phyloP scores from a whole-genome alignment of 2,797 vertebrate species.

The Alosa sapidissima region DNA sequence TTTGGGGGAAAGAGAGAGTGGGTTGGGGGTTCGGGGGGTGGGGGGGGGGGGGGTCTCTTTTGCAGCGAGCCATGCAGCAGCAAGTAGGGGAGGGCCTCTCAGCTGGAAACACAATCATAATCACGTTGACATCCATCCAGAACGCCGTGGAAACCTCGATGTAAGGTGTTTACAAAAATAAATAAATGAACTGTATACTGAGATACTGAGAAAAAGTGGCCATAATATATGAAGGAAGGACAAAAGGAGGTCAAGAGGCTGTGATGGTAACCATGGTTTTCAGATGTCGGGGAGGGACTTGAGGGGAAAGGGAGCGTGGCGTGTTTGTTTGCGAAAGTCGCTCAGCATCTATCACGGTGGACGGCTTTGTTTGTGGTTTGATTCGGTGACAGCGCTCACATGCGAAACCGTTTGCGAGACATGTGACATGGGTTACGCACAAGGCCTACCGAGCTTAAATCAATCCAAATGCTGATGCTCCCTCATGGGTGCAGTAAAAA shows the following conservation, averaged over 20 bases:
- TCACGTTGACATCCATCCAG: conserved; percentile 26
- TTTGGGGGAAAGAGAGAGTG: background rate
- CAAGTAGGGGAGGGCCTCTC: conserved; percentile 10
- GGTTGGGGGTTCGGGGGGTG: background rate
- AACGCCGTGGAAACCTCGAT: conserved; percentile 21
- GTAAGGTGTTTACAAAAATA: conserved; percentile 32
- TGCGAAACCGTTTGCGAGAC: background rate
- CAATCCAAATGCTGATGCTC: conserved; percentile 13
- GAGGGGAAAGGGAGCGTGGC: background rate
- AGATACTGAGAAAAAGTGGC: too few relatives aligned
- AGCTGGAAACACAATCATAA: conserved; percentile 33
- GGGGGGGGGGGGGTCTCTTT: background rate
- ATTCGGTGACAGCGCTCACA: conserved; percentile 2
- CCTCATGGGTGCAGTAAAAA: background rate
- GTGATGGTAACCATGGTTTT: background rate
- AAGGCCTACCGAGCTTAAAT: conserved; percentile 18
- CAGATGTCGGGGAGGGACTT: background rate
- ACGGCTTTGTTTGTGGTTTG: conserved; percentile 12
- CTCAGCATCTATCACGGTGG: background rate
- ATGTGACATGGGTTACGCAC: conserved; percentile 6
- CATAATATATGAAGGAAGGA: background rate
- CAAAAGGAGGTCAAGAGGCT: background rate
- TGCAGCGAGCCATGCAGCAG: conserved; percentile 21
- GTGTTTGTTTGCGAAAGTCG: conserved; percentile 21
- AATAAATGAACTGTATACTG: conserved; percentile 8